Evolutionary conservation across 2,797 vertebrate genomes (phyloP).

Genomic region (Darevskia nairensis): DNA sequence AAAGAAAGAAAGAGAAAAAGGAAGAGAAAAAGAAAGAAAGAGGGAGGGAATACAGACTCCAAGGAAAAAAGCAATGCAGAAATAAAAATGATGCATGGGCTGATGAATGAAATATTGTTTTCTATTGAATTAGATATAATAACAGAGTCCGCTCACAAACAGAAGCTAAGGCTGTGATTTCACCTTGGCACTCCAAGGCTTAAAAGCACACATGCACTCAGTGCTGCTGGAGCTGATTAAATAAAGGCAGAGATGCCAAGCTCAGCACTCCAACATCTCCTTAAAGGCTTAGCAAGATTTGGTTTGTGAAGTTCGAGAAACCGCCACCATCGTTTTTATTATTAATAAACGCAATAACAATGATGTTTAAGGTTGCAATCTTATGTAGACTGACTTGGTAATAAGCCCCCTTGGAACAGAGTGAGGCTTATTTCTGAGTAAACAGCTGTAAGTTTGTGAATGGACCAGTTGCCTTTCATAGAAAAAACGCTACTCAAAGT

Average conservation of each 20-base stretch:
- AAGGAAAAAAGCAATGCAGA: not conserved
- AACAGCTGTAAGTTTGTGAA: too few species aligned
- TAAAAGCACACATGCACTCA: not conserved
- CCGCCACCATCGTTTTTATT: not conserved
- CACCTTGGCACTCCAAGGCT: not conserved
- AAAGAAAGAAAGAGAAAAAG: too few species aligned
- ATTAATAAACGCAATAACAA: not conserved
- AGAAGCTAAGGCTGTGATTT: constrained; percentile 17
- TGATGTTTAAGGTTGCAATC: not conserved
- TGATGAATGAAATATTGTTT: constrained; percentile 6
- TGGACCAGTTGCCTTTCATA: not conserved
- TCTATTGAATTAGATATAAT: not conserved
- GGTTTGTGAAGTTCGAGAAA: not conserved
- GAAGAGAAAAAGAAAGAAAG: too few species aligned
- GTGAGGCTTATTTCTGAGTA: too few species aligned
- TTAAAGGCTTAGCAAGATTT: not conserved
- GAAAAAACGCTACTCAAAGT: not conserved
- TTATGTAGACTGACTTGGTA: not conserved
- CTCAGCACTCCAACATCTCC: not conserved
- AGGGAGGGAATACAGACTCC: not conserved
- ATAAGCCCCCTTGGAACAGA: too few species aligned
- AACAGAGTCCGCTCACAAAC: not conserved
- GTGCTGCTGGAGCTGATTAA: not conserved
- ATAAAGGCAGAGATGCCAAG: not conserved
- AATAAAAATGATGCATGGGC: not conserved